phyloP scores from a whole-genome alignment of 2,113 vertebrate species.

The Tichodroma muraria region DNA sequence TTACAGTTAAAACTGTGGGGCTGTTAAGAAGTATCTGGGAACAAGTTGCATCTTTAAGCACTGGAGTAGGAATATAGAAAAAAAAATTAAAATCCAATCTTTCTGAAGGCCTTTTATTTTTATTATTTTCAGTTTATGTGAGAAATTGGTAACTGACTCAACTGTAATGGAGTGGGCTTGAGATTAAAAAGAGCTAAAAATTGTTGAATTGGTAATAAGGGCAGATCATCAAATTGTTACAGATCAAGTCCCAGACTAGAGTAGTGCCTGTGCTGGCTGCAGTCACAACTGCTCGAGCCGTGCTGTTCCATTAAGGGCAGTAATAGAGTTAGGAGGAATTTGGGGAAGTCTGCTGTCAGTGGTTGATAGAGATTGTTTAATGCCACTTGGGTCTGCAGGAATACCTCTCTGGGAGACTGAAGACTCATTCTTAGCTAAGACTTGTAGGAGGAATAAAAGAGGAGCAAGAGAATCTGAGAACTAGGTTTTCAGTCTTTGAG shows the following conservation, averaged over 20 bases:
- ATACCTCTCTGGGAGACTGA: not conserved
- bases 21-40: not conserved
- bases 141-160: constrained; percentile 2
- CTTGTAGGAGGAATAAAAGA: not conserved
- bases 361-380: not conserved
- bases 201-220: not conserved
- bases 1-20: not conserved
- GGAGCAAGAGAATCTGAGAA: not conserved
- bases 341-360: not conserved
- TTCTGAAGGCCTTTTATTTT: not conserved
- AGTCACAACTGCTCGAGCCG: rapidly evolving
- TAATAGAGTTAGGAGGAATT: not conserved
- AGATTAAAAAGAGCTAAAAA: not conserved
- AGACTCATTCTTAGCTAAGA: not conserved
- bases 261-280: not conserved
- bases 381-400: not conserved
- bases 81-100: not conserved
- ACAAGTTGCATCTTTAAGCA: not conserved
- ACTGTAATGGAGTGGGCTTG: not conserved
- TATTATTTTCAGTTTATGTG: not conserved
- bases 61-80: not conserved
- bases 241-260: not conserved
- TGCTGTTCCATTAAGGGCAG: not conserved
- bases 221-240: not conserved
- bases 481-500: not conserved